Conservation (phyloP, 2,113 vertebrate species). For the Daboia siamensis region DNA sequence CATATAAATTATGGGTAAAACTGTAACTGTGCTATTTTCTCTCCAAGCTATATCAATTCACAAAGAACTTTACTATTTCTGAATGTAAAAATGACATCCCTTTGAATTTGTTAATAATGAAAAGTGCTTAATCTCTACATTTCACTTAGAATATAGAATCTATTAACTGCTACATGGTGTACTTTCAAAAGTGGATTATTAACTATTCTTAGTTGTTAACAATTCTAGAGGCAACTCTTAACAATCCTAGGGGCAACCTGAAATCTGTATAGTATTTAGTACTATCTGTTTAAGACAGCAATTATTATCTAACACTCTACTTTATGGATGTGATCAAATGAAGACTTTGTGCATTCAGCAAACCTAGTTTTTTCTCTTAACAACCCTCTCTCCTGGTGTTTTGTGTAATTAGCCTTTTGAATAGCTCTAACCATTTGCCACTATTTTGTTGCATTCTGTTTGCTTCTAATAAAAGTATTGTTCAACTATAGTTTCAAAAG, state of each 20-base stretch:
- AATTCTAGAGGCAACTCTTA: background rate
- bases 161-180: background rate
- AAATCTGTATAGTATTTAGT: background rate
- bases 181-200: background rate
- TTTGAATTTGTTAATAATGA: background rate
- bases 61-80: background rate
- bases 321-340: background rate
- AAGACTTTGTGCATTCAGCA: background rate
- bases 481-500: background rate
- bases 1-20: slow-evolving; percentile 31
- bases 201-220: background rate
- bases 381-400: background rate
- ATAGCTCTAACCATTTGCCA: background rate
- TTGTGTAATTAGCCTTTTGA: background rate
- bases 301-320: background rate
- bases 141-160: background rate
- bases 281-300: background rate
- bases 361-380: background rate
- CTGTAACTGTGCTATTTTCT: background rate
- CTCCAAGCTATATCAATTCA: slow-evolving; percentile 16
- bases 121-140: background rate
- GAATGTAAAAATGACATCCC: background rate
- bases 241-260: background rate
- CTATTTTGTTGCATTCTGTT: background rate
- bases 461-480: background rate